phyloP scores from a whole-genome alignment of 2,888 invertebrate species.

The Actias luna region DNA sequence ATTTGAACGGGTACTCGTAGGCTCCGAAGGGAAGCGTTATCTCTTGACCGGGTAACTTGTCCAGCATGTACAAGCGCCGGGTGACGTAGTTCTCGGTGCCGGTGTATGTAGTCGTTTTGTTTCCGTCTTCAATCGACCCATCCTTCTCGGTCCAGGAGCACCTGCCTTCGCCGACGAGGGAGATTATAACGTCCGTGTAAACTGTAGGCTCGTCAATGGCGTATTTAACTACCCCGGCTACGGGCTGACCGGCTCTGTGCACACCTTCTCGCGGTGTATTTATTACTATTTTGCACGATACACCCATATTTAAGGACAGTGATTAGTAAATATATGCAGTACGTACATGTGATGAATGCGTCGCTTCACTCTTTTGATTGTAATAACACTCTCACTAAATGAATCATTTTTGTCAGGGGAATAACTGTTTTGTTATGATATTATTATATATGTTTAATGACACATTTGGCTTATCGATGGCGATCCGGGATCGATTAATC shows the following conservation, averaged over 20 bases:
- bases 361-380: neutral
- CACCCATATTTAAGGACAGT: slow-evolving; percentile 21
- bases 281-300: slow-evolving; percentile 25
- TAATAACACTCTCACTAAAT: neutral
- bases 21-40: slow-evolving; percentile 16
- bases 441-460: no score
- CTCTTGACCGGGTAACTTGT: slow-evolving; percentile 13
- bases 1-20: slow-evolving; percentile 26
- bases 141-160: slow-evolving; percentile 20
- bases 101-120: slow-evolving; percentile 9
- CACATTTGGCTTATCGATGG: no score
- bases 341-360: neutral
- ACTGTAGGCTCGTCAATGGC: slow-evolving; percentile 23
- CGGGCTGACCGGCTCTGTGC: slow-evolving; percentile 21
- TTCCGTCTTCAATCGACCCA: neutral
- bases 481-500: no score
- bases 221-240: slow-evolving; percentile 25
- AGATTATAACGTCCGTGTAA: slow-evolving; percentile 22
- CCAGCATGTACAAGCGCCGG: slow-evolving; percentile 11
- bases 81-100: slow-evolving; percentile 21
- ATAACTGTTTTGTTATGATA: no score
- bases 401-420: no score
- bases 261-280: slow-evolving; percentile 21
- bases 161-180: slow-evolving; percentile 24
- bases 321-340: neutral